phyloP scores from a whole-genome alignment of 2,797 vertebrate species.

The Lates japonicus region DNA sequence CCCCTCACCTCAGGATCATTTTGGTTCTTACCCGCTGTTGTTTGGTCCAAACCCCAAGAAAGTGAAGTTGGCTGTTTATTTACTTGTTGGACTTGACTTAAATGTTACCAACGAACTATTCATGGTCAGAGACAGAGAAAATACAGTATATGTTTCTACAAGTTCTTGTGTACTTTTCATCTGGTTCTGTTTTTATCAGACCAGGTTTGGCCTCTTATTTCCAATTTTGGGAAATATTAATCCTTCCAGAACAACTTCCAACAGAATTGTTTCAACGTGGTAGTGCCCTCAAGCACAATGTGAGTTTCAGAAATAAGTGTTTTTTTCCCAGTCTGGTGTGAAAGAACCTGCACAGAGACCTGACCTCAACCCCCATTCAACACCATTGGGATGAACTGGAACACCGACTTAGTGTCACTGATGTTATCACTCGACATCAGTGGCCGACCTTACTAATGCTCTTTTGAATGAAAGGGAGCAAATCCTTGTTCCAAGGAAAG shows the following conservation, averaged over 20 bases:
- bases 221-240: neutral
- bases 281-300: neutral
- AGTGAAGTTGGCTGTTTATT: neutral
- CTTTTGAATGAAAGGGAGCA: too few relatives aligned
- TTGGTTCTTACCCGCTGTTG: neutral
- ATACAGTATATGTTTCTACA: neutral
- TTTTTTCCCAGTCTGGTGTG: slow-evolving; percentile 1
- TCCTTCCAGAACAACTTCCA: neutral
- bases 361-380: slow-evolving; percentile 4
- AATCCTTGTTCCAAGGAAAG: neutral
- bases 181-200: neutral
- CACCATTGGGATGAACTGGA: neutral
- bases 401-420: neutral
- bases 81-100: neutral
- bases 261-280: slow-evolving; percentile 5
- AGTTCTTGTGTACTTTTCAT: neutral
- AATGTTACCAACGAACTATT: neutral
- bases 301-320: neutral
- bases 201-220: too few relatives aligned
- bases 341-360: neutral
- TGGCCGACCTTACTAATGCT: too few relatives aligned
- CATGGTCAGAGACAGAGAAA: neutral
- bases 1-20: neutral
- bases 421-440: too few relatives aligned
- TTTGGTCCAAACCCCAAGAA: neutral